A percentile compares a stretch with the other conserved stretches of the same genome.
Conservation (phyloP, 2,113 vertebrate species). For the Elephas maximus region DNA sequence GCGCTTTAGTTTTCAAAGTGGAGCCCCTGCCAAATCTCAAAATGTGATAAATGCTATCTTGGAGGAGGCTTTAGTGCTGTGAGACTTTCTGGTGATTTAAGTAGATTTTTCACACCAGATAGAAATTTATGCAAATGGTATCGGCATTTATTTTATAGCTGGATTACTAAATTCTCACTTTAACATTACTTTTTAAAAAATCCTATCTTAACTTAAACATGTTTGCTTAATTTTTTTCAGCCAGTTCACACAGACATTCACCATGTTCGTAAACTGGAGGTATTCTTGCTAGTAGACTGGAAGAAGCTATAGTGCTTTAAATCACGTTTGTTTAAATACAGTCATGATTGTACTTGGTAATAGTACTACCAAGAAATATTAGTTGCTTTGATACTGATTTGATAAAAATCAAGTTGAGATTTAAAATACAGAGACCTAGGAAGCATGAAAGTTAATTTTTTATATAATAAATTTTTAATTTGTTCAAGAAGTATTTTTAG, state of each 20-base stretch:
- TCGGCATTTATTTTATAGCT: too few relatives aligned
- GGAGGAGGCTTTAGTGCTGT: neutral
- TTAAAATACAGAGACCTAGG: neutral
- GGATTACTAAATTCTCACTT: neutral
- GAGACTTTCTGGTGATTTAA: too few relatives aligned
- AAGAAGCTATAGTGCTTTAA: neutral
- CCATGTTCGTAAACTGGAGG: neutral
- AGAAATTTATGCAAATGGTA: neutral
- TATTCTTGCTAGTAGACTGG: neutral
- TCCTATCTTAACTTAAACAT: too few relatives aligned
- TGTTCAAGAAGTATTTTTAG: neutral
- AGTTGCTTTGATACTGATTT: neutral
- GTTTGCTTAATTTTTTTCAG: neutral
- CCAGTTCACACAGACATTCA: neutral
- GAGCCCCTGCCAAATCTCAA: neutral
- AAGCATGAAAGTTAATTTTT: neutral
- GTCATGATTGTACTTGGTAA: too few relatives aligned
- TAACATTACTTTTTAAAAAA: neutral
- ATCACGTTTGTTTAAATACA: neutral
- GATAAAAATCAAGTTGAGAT: neutral
- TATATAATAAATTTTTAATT: neutral
- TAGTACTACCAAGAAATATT: rapidly evolving
- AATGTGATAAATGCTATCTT: neutral
- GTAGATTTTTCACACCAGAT: neutral
- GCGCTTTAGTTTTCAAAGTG: too few relatives aligned